A percentile compares a stretch with the other conserved stretches of the same genome.
phyloP scores from a whole-genome alignment of 2,113 vertebrate genomes.

The Corydoras sp. region DNA sequence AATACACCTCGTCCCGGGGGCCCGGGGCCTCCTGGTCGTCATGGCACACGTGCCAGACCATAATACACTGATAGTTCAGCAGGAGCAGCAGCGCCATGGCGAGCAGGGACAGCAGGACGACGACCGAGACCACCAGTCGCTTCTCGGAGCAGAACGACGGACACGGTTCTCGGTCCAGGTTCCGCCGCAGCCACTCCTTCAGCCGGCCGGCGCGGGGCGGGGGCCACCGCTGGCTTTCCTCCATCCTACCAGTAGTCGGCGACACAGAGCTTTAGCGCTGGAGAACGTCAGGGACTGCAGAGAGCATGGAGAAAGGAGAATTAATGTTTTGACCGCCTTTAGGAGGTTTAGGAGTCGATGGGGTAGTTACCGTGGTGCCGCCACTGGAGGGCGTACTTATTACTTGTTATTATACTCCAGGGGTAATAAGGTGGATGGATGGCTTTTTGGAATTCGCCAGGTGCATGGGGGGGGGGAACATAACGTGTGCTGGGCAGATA shows the following conservation, averaged over 20 bases:
- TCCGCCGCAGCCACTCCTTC: constrained; percentile 34
- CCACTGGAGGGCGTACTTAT: too few species aligned
- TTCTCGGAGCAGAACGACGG: constrained; percentile 1
- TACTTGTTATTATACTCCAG: too few species aligned
- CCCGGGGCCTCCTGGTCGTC: constrained; percentile 1
- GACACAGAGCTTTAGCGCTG: neutral
- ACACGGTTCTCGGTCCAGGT: neutral
- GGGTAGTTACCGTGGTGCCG: too few species aligned
- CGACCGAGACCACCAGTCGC: constrained; percentile 26
- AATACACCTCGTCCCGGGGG: neutral
- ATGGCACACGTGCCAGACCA: constrained; percentile 44
- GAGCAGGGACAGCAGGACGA: constrained; percentile 30
- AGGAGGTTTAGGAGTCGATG: too few species aligned
- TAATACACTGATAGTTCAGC: constrained; percentile 52
- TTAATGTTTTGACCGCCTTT: too few species aligned
- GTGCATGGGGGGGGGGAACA: too few species aligned
- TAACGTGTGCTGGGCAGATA: too few species aligned
- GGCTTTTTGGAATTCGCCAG: too few species aligned
- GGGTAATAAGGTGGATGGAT: too few species aligned
- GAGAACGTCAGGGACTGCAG: too few species aligned
- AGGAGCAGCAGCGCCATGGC: constrained; percentile 43
- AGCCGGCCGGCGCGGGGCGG: constrained; percentile 21
- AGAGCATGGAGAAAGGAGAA: too few species aligned
- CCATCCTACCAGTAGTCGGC: constrained; percentile 30
- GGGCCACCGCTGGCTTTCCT: constrained; percentile 14